Base-by-base conservation (phyloP, 2,888 invertebrate species). In the Leptarthrus brevirostris region DNA sequence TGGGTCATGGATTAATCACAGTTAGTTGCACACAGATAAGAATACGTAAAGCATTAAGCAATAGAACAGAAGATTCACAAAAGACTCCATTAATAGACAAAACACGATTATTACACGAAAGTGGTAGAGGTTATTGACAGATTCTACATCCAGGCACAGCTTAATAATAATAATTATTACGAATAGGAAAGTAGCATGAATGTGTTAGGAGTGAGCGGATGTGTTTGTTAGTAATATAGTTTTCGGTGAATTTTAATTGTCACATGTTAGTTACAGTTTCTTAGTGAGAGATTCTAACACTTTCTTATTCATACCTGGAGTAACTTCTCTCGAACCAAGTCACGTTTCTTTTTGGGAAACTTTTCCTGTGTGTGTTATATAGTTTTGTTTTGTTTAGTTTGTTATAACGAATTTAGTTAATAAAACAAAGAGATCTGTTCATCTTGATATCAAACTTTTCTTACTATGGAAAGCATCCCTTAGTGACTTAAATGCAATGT, bases 261-360 rank as follows among this genome's bases (percentile, higher is more conserved):
- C 64, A 61, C 61, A 64, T 44, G 44, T 64, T 64, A 64, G 64
- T 16, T 61, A 14, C 24, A 44, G 58, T 8, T 34, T 44, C 36
- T 64, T 64, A 64, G 14, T 44, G 40, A 26, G 12, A 22, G 24
- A 64, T 22, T 69, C 52, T 20, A 69, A 69, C 30, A 69, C 49
- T 52, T 69, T 61, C 16, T 56, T 44, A 20, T 72, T 78, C 81
- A 80, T 81, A 82, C 81, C 81, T 82, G 79, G 24, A 88, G 87
- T 87, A 87, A 87, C 86, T 88, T 89, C 87, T 90, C 89, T 85
- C 90, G 89, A 84, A 91, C 90, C 88, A 91, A 88, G 88, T 92
- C 91, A 86, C 91, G 91, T 91, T 91, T 91, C 90, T 92, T 92
- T 89, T 90, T 90, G 84, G 92, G 91, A 88, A 90, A 91, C 87